A percentile compares a stretch with the other conserved stretches of the same genome.
phyloP scores from a whole-genome alignment of 2,113 vertebrate genomes.

The Malurus alboscapulatus region DNA sequence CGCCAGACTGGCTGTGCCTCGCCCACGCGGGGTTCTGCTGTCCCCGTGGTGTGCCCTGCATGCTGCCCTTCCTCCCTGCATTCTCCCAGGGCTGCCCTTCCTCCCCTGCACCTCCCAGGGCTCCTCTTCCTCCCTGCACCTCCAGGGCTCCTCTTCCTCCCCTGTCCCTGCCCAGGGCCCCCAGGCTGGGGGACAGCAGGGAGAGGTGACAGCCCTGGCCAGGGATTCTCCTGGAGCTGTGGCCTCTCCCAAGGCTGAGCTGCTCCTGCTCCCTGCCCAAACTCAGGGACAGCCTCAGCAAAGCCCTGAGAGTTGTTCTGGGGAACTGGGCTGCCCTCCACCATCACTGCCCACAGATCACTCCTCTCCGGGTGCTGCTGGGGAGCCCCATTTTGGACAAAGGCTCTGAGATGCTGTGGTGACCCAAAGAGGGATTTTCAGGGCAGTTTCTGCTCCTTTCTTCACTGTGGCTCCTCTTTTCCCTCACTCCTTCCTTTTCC shows the following conservation, averaged over 20 bases:
- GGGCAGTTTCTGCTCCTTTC: background rate
- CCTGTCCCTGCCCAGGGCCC: background rate
- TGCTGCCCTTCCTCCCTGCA: background rate
- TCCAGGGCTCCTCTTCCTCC: background rate
- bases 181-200: fast-evolving
- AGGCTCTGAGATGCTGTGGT: background rate
- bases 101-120: no score
- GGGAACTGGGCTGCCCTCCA: background rate
- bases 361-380: fast-evolving
- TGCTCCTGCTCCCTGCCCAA: background rate
- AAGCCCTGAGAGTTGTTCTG: fast-evolving
- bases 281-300: background rate
- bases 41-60: fast-evolving
- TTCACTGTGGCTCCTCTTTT: background rate
- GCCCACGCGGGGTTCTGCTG: fast-evolving
- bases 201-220: fast-evolving
- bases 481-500: background rate
- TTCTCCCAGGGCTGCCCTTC: background rate
- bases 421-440: background rate
- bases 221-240: background rate
- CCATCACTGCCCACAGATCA: background rate
- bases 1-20: fast-evolving
- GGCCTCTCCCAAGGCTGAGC: fast-evolving
- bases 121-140: background rate
- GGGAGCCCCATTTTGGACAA: background rate